Evolutionary conservation across 2,113 vertebrate species (phyloP).

Genomic region (Sphyrna mokarran): DNA sequence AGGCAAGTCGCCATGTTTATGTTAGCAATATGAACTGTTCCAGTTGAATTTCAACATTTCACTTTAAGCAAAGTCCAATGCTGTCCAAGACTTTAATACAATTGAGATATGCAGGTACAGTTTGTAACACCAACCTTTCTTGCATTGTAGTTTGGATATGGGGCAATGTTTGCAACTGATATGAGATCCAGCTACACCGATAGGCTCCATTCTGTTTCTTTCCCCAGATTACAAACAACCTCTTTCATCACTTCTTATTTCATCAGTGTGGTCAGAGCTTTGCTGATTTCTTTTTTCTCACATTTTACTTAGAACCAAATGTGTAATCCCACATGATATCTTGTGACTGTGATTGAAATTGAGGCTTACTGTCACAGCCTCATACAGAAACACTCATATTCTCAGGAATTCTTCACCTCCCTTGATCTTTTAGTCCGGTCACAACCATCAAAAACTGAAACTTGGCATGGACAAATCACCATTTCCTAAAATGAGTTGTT

Average conservation of each 20-base stretch:
- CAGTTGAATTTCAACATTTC: background rate
- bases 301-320: background rate
- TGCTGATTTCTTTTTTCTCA: background rate
- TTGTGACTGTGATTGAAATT: background rate
- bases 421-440: background rate
- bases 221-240: background rate
- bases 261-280: background rate
- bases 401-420: background rate
- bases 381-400: background rate
- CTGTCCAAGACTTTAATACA: background rate
- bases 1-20: background rate
- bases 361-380: background rate
- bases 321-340: too few species aligned
- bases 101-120: background rate
- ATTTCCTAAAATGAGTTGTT: background rate
- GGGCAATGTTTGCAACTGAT: background rate
- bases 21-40: background rate
- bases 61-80: background rate
- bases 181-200: background rate
- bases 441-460: background rate
- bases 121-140: background rate
- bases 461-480: background rate
- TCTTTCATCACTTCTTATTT: background rate
- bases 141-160: background rate
- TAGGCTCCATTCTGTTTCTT: background rate